phyloP scores from a whole-genome alignment of 2,113 vertebrate species.

The Leptocoma aspasia region DNA sequence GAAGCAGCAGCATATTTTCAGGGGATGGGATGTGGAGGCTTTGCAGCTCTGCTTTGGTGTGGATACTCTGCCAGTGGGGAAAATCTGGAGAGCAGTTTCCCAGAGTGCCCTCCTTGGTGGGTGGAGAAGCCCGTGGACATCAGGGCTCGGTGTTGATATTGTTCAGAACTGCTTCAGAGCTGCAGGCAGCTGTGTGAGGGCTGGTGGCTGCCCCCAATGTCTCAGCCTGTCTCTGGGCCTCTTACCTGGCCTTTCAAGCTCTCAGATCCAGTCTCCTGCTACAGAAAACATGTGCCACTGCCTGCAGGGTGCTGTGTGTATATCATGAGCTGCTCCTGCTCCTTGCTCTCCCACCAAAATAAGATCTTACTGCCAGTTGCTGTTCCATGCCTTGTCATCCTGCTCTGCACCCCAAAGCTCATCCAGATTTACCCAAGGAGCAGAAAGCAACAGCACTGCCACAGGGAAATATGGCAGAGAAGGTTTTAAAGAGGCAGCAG shows the following conservation, averaged over 20 bases:
- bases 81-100: neutral
- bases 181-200: neutral
- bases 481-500: neutral
- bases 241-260: neutral
- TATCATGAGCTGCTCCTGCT: neutral
- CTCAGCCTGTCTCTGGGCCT: neutral
- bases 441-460: neutral
- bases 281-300: neutral
- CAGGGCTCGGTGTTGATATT: accelerated
- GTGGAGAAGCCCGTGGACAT: neutral
- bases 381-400: neutral
- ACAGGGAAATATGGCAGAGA: neutral
- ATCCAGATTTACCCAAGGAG: neutral
- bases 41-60: neutral
- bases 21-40: neutral
- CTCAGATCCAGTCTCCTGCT: neutral
- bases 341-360: neutral
- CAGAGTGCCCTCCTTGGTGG: neutral
- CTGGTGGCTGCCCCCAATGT: accelerated
- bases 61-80: neutral
- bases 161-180: neutral
- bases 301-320: neutral
- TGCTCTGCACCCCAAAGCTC: neutral
- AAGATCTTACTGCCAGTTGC: neutral
- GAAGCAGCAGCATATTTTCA: neutral